Evolutionary conservation across 2,113 vertebrate species (phyloP).

Genomic region (Seriola rivoliana): DNA sequence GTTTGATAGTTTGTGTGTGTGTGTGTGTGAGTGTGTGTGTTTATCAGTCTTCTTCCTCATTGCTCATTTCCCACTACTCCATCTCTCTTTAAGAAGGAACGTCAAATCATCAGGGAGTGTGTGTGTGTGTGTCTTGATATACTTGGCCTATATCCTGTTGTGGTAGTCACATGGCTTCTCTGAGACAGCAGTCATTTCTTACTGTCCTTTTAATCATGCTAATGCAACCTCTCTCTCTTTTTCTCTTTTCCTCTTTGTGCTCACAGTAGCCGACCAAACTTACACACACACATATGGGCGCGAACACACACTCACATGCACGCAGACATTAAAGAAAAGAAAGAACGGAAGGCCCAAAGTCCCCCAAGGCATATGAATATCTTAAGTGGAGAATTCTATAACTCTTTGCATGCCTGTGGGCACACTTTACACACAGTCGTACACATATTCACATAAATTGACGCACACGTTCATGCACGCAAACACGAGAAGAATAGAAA

Average conservation of each 20-base stretch:
- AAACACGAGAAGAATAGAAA: slow-evolving; percentile 46
- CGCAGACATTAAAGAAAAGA: slow-evolving; percentile 53
- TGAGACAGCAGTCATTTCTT: slow-evolving; percentile 80
- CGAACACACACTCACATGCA: slow-evolving; percentile 13
- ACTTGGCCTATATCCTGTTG: slow-evolving; percentile 71
- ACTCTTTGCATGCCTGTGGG: slow-evolving; percentile 48
- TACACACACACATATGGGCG: slow-evolving; percentile 14
- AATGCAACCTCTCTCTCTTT: slow-evolving; percentile 65
- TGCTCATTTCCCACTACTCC: slow-evolving; percentile 15
- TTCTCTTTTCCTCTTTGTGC: background rate
- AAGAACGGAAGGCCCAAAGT: slow-evolving; percentile 53
- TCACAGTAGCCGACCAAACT: slow-evolving; percentile 20
- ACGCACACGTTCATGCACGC: background rate
- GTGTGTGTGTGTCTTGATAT: slow-evolving; percentile 23
- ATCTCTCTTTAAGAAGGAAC: slow-evolving; percentile 22
- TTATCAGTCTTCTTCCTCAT: background rate
- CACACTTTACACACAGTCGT: slow-evolving; percentile 33
- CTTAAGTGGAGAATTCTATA: slow-evolving; percentile 61
- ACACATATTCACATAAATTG: slow-evolving; percentile 27
- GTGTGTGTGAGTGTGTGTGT: background rate
- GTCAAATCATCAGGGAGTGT: slow-evolving; percentile 26
- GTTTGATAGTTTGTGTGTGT: background rate
- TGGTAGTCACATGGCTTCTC: slow-evolving; percentile 76
- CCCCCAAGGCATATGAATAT: slow-evolving; percentile 69
- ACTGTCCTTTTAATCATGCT: slow-evolving; percentile 84